Base-by-base conservation (phyloP, 1,140 invertebrate species). In the Oedothorax gibbosus region DNA sequence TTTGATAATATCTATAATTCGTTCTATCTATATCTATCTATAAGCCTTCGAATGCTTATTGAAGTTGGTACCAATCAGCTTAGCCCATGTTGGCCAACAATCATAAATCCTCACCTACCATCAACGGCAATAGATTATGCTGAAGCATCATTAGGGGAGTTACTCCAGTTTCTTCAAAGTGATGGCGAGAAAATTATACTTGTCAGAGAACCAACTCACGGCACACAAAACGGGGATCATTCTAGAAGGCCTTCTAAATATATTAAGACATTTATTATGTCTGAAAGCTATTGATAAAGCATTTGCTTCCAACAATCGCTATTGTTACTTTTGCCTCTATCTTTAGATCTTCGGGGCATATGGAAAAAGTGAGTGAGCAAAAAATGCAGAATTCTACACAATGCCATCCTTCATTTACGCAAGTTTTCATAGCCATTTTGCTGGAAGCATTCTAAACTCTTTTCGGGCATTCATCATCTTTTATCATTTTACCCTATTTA, bases 401-500 rank as follows among this genome's bases (percentile, higher is more conserved):
- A 71, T 71, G 54, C 15, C 69, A 71, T 71, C 49, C 54, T 71
- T 71, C 69, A 71, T 71, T 64, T 82, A 64, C 80, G 53, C 78
- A 71, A 79, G 77, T 81, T 81, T 69, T 50, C 18, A 18, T 73
- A 71, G 56, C 56, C 65, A 11, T 77, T 72, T 73, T 15, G 66
- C 69, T 51, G 53, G 35, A 11, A 82, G 80, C 80, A 64, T 72
- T 73, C 80, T 73, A 73, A 82, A 82, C 80, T 77, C 35, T 71
- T 81, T 82, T 72, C 20, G 56, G 35, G 56, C 80, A 82, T 82
- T 82, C 69, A 73, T 82, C 80, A 82, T 73, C 50, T 82, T 82
- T 82, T 82, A 80, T 80, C 66, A 49, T 54, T 54, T 54, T 69
- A 80, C 54, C 73, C 68, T 56, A 51, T 64, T 82, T 73, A 72